Conservation (phyloP, 2,797 vertebrate genomes). For the Schizopygopsis malacanthus region DNA sequence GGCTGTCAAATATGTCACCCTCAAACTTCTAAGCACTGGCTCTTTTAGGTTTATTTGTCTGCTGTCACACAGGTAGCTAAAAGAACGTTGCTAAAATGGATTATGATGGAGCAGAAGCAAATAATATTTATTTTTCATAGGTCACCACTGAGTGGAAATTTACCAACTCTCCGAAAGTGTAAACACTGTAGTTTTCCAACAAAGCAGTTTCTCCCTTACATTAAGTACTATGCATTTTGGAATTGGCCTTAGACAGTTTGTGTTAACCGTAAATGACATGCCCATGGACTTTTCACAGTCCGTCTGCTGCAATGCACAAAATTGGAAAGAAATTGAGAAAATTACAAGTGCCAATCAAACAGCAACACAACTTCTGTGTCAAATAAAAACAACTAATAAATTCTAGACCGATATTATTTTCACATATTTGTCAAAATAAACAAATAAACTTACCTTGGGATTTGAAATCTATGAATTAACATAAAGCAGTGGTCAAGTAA, state of each 20-base stretch:
- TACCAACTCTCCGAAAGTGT: conserved; percentile 4
- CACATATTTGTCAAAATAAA: neutral
- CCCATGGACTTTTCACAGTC: neutral
- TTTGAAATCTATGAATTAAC: too few species aligned
- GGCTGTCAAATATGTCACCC: conserved; percentile 51
- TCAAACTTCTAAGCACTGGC: conserved; percentile 22
- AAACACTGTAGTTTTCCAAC: conserved; percentile 7
- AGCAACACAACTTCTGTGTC: neutral
- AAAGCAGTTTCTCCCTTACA: neutral
- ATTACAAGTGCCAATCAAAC: neutral
- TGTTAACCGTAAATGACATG: neutral
- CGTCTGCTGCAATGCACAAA: neutral
- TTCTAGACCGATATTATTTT: neutral
- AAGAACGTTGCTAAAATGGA: conserved; percentile 44
- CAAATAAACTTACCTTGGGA: too few species aligned
- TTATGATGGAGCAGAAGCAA: conserved; percentile 23
- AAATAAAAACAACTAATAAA: neutral
- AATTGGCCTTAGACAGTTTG: neutral
- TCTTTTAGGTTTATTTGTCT: conserved; percentile 44
- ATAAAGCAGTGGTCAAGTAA: too few species aligned
- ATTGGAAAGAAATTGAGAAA: neutral
- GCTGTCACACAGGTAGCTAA: conserved; percentile 34
- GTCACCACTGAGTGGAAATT: conserved; percentile 25
- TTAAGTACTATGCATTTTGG: neutral
- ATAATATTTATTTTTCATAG: conserved; percentile 32